A percentile compares a stretch with the other conserved stretches of the same genome.
Evolutionary conservation across 1,140 invertebrate species (phyloP).

Genomic region (Dryas iulia): DNA sequence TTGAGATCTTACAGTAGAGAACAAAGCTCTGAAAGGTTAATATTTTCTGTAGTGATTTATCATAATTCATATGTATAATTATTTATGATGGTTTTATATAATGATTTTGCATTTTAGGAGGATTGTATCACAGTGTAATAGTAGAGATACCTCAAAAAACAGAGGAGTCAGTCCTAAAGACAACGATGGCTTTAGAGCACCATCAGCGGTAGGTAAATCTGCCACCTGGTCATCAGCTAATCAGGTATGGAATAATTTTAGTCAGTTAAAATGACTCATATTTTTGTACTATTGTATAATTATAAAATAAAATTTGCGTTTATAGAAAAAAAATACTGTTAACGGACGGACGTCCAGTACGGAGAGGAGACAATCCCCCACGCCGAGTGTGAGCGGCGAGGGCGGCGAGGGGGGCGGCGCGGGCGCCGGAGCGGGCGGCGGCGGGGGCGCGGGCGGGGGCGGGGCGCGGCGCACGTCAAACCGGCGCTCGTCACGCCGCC

Average conservation of each 20-base stretch:
- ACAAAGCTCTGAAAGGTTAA: conserved; percentile 69
- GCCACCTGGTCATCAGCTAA: conserved; percentile 42
- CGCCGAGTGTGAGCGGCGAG: conserved; percentile 19
- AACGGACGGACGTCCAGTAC: conserved; percentile 42
- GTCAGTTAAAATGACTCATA: no score
- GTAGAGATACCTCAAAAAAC: conserved; percentile 63
- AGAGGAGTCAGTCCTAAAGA: conserved; percentile 63
- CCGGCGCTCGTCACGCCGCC: conserved; percentile 39
- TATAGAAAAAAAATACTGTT: neutral
- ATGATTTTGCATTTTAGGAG: conserved; percentile 47
- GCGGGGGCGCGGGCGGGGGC: conserved; percentile 20
- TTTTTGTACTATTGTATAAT: no score
- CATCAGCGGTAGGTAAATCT: conserved; percentile 45
- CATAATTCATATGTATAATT: no score
- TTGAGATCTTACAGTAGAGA: conserved; percentile 70
- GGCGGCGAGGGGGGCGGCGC: conserved; percentile 15
- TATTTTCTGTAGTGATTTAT: neutral
- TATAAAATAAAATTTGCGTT: no score
- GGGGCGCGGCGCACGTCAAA: conserved; percentile 33
- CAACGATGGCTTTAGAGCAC: conserved; percentile 63
- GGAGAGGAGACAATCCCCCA: conserved; percentile 53
- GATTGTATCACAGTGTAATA: conserved; percentile 75
- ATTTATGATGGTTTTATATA: no score
- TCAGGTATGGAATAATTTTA: conserved; percentile 34
- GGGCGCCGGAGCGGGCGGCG: conserved; percentile 23